phyloP scores from a whole-genome alignment of 2,888 invertebrate species.

The Teleiodes luculella region DNA sequence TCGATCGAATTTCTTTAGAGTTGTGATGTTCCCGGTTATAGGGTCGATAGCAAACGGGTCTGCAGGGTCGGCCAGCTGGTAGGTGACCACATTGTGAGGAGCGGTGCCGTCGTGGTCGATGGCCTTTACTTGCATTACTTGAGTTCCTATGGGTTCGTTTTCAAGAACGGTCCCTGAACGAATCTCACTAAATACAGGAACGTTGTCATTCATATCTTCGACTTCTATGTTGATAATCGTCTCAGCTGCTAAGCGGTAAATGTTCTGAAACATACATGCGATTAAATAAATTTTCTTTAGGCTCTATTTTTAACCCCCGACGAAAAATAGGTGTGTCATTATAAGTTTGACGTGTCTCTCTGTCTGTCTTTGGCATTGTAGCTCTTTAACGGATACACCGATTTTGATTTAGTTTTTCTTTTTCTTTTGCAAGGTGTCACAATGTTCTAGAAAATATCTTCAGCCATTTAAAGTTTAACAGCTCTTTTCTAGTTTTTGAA shows the following conservation, averaged over 20 bases:
- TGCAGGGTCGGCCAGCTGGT: conserved; percentile 83
- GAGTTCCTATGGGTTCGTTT: conserved; percentile 89
- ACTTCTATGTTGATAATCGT: conserved; percentile 88
- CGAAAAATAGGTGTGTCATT: too few species aligned
- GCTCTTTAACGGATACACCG: too few species aligned
- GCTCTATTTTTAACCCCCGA: too few species aligned
- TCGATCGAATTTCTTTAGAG: conserved; percentile 89
- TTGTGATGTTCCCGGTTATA: conserved; percentile 92
- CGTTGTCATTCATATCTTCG: conserved; percentile 94
- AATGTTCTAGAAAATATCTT: too few species aligned
- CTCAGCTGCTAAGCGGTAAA: conserved; percentile 87
- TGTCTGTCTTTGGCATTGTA: too few species aligned
- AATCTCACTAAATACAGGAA: conserved; percentile 90
- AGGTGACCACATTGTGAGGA: conserved; percentile 86
- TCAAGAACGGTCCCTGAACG: conserved; percentile 90
- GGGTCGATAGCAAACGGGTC: conserved; percentile 91
- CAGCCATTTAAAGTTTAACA: too few species aligned
- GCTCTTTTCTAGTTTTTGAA: too few species aligned
- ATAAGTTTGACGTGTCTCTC: too few species aligned
- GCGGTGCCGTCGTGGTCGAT: conserved; percentile 92
- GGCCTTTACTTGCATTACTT: conserved; percentile 92
- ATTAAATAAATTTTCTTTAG: too few species aligned
- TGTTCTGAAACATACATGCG: conserved; percentile 79
- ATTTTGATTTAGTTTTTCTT: too few species aligned
- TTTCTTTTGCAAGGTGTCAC: too few species aligned